A percentile compares a stretch with the other conserved stretches of the same genome.
Evolutionary conservation across 2,888 invertebrate genomes (phyloP).

Genomic region (Cryptus armator): DNA sequence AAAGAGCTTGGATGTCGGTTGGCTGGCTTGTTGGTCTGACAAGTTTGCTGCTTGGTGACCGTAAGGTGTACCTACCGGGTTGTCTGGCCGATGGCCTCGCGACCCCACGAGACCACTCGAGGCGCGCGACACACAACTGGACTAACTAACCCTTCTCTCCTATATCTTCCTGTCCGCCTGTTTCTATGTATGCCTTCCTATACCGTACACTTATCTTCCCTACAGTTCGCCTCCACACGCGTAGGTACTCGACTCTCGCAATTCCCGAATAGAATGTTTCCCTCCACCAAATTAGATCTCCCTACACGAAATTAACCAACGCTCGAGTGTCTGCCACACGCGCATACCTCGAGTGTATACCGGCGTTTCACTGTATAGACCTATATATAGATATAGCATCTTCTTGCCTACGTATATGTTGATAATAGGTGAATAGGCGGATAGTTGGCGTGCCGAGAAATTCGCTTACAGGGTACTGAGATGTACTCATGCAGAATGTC

Average conservation of each 20-base stretch:
- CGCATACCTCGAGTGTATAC: conserved; percentile 28
- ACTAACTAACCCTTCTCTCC: conserved; percentile 50
- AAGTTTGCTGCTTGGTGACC: conserved; percentile 50
- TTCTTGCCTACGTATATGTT: not conserved
- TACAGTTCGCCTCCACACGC: not conserved
- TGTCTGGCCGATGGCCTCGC: conserved; percentile 79
- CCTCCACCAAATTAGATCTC: conserved; percentile 44
- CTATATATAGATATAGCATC: not conserved
- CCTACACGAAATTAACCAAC: conserved; percentile 54
- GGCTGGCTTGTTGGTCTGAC: conserved; percentile 73
- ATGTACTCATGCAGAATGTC: conserved; percentile 29
- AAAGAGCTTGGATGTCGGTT: conserved; percentile 71
- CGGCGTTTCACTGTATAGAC: not conserved
- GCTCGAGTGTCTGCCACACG: conserved; percentile 13
- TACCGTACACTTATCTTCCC: conserved; percentile 1
- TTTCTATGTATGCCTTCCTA: not conserved
- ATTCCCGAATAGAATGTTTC: conserved; percentile 52
- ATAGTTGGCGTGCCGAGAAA: conserved; percentile 22
- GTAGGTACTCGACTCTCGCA: conserved; percentile 20
- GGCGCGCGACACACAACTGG: conserved; percentile 19
- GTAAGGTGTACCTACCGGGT: conserved; percentile 55
- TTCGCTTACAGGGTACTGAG: not conserved
- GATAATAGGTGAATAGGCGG: conserved; percentile 21
- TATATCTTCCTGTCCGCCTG: conserved; percentile 1
- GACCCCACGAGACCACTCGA: conserved; percentile 70